A percentile compares a stretch with the other conserved stretches of the same genome.
phyloP scores from a whole-genome alignment of 1,140 invertebrate species.

The Ostrea edulis region DNA sequence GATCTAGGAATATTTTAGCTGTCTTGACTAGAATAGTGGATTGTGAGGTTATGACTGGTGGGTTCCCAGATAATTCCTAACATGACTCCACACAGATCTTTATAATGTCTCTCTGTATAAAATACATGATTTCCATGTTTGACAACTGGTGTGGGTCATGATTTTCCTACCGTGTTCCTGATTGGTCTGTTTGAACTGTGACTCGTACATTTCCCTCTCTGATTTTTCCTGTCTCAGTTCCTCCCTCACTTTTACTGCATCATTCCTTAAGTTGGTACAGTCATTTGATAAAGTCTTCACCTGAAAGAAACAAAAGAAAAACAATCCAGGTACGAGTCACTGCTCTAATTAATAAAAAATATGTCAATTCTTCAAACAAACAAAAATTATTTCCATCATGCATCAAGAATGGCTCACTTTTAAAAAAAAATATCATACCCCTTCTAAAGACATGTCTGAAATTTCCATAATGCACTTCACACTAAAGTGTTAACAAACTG shows the following conservation, averaged over 20 bases:
- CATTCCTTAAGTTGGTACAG: constrained; percentile 53
- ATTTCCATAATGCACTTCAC: background rate
- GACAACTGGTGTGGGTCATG: background rate
- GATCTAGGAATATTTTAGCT: too few species aligned
- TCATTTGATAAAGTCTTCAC: constrained; percentile 54
- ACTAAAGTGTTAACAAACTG: background rate
- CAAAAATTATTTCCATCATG: background rate
- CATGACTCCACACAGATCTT: too few species aligned
- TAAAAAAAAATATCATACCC: background rate
- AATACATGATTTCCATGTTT: too few species aligned
- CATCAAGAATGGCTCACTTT: too few species aligned
- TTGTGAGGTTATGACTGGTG: too few species aligned
- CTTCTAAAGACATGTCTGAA: background rate
- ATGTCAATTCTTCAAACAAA: background rate
- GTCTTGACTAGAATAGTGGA: too few species aligned
- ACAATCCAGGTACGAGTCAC: background rate
- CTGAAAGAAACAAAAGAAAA: constrained; percentile 42
- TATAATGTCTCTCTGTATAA: too few species aligned
- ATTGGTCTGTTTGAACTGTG: constrained; percentile 16
- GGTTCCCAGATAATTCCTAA: too few species aligned
- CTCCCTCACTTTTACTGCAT: constrained; percentile 52
- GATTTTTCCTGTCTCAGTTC: constrained; percentile 46
- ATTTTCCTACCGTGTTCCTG: constrained; percentile 38
- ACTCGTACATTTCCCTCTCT: constrained; percentile 43
- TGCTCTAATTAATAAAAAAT: background rate